Base-by-base conservation (phyloP, 2,888 invertebrate genomes). In the Diabrotica balteata region DNA sequence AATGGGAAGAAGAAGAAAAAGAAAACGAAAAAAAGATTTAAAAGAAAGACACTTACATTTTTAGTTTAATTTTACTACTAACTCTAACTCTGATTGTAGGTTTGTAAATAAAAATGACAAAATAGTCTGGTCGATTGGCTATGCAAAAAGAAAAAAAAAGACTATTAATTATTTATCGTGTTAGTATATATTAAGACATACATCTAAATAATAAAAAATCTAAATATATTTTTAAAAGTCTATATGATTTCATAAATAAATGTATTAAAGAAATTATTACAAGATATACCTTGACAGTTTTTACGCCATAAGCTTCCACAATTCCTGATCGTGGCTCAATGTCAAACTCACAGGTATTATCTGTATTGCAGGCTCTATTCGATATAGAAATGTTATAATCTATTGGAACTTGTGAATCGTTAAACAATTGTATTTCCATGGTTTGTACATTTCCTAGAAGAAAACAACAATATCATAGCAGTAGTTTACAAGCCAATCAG, bases 381-480 rank as follows among this genome's bases (percentile, higher is more conserved):
- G 52, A 46, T 22, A 58, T 59, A 9, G 51, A 52, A 9, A 69
- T 43, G 53, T 42, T n/a, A 50, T 54, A 68, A 60, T 85, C 90
- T 60, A 90, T 87, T 0, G 87, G 82, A 5, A 89, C 87, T 57
- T 85, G 80, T 0, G 89, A 88, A 63, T 86, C 85, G 74, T 90
- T 90, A 32, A 85, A 84, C 17, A 90, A 84, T 0, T 82, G 80
- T 11, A 89, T 76, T 61, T 85, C 80, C 73, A 61, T 68, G n/a
- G 11, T 50, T 4, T 58, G 58, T 8, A 17, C n/a, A 7, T 32
- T 47, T 11, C 67, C 69, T 67, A 58, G 45, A 57, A 54, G 63
- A 44, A n/a, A 52, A 43, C 8, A 17, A 50, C 11, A 58, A 45
- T 11, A 59, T 47, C 0, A n/a, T 46, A 11, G 4, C 32, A 9